Conservation (phyloP, 2,113 vertebrate species). For the Chaetodon auriga region DNA sequence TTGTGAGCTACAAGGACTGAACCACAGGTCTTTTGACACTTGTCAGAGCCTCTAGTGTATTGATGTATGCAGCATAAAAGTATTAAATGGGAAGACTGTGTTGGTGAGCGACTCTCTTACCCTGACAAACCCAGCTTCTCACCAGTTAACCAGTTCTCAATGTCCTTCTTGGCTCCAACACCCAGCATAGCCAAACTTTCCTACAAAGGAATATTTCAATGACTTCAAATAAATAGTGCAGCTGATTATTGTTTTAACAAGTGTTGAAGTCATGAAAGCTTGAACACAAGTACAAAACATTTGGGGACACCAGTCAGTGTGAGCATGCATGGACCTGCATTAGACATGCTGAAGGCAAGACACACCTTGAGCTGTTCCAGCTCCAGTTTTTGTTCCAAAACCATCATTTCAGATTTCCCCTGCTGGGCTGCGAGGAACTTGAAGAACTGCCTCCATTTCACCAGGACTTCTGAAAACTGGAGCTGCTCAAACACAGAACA, state of each 20-base stretch:
- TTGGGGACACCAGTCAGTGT: neutral
- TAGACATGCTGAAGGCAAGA: neutral
- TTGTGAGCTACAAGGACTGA: neutral
- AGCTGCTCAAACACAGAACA: constrained; percentile 81
- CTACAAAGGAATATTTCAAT: constrained; percentile 72
- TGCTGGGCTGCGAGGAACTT: constrained; percentile 88
- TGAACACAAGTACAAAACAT: neutral
- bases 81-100: too few species aligned
- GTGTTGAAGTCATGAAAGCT: neutral
- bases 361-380: constrained; percentile 89
- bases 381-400: constrained; percentile 89
- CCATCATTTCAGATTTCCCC: constrained; percentile 86
- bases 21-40: neutral
- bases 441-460: constrained; percentile 93
- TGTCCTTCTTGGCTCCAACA: constrained; percentile 84
- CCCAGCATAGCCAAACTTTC: constrained; percentile 87
- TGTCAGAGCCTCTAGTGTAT: too few species aligned
- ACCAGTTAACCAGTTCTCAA: constrained; percentile 88
- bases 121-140: constrained; percentile 88
- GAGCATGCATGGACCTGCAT: neutral
- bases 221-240: neutral
- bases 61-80: too few species aligned
- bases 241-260: neutral
- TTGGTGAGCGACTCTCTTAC: constrained; percentile 79
- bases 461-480: constrained; percentile 93